Evolutionary conservation across 2,888 invertebrate genomes (phyloP).

Genomic region (Rotaria magnacalcarata): DNA sequence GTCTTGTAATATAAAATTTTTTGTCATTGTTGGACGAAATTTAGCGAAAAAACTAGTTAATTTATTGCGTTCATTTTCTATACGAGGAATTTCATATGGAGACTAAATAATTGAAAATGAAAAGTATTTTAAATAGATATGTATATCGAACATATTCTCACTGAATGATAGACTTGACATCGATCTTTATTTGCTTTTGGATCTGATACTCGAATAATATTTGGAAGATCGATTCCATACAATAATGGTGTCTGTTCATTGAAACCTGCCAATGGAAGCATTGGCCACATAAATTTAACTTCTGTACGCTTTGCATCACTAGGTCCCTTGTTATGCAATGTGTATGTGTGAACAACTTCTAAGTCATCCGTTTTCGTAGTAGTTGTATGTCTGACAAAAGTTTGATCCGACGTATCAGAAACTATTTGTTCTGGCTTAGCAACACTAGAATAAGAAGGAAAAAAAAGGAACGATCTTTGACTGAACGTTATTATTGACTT

Average conservation of each 20-base stretch:
- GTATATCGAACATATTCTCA: not conserved
- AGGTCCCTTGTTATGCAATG: constrained; percentile 26
- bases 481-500: too few relatives aligned
- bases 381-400: not conserved
- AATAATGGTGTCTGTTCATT: not conserved
- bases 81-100: not conserved
- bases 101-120: not conserved
- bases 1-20: not conserved
- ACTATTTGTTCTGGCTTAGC: constrained; percentile 6
- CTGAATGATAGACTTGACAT: not conserved
- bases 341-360: constrained; percentile 4
- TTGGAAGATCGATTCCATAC: constrained; percentile 3
- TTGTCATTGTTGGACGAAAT: not conserved
- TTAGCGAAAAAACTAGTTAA: not conserved
- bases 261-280: not conserved
- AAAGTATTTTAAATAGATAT: too few relatives aligned
- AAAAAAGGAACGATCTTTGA: not conserved
- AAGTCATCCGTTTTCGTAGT: not conserved
- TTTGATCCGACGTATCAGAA: not conserved
- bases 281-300: not conserved
- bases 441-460: not conserved
- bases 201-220: not conserved
- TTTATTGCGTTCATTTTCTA: not conserved
- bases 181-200: constrained; percentile 24
- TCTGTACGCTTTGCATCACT: constrained; percentile 20